These are phyloP conservation scores for Hoplias malabaricus DNA, from an alignment of 2,113 vertebrate genomes.

Conservation along the genomic window DNA sequence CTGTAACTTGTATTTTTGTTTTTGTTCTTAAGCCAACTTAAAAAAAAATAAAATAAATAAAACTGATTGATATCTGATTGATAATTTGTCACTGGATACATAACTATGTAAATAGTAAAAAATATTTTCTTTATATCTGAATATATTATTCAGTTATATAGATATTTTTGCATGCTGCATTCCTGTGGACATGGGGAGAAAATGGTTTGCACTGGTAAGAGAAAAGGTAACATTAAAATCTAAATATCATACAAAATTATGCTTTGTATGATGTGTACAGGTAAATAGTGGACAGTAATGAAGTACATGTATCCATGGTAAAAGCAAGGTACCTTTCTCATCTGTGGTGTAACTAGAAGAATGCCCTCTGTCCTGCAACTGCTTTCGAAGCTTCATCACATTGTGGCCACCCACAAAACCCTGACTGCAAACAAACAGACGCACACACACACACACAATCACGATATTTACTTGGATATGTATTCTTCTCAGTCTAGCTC, in stretches of 20 bases:
- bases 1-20: neutral
- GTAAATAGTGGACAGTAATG: too few species aligned
- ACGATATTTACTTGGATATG: neutral
- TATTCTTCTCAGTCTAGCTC: neutral
- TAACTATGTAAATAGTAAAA: neutral
- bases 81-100: neutral
- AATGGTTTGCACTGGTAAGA: too few species aligned
- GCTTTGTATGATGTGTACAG: too few species aligned
- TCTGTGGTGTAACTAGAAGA: slow-evolving; percentile 84
- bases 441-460: neutral
- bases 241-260: neutral
- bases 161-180: too few species aligned
- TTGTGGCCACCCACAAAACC: slow-evolving; percentile 80
- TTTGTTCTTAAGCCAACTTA: neutral
- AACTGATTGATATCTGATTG: neutral
- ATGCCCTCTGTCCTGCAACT: slow-evolving; percentile 79
- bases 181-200: too few species aligned
- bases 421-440: slow-evolving; percentile 61
- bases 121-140: neutral
- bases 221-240: neutral
- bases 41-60: neutral
- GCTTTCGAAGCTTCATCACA: slow-evolving; percentile 84
- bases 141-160: too few species aligned
- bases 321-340: slow-evolving; percentile 83
- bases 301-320: neutral